Evolutionary conservation across 2,888 invertebrate genomes (phyloP).

Genomic region (Mesoligia furuncula): DNA sequence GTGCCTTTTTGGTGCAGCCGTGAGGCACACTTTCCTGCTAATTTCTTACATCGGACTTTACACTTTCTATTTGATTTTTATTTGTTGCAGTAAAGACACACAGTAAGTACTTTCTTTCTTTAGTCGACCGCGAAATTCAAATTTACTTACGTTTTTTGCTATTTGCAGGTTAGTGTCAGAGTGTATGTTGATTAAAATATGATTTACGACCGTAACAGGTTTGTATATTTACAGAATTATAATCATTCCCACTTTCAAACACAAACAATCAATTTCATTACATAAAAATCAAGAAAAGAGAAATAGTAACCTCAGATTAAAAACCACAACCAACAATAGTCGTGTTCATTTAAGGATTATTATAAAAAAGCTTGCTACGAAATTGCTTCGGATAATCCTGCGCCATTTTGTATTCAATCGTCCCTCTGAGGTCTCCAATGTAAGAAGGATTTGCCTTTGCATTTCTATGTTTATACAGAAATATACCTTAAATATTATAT

Average conservation of each 20-base stretch:
- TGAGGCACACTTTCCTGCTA: too few relatives aligned
- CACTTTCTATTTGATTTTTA: too few relatives aligned
- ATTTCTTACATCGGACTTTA: too few relatives aligned
- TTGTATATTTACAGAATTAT: too few relatives aligned
- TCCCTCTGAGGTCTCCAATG: slow-evolving; percentile 16
- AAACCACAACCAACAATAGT: slow-evolving; percentile 15
- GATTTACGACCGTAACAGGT: too few relatives aligned
- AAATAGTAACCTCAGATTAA: background rate
- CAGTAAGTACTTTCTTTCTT: too few relatives aligned
- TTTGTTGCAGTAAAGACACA: too few relatives aligned
- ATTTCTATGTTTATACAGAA: slow-evolving; percentile 19
- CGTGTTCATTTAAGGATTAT: slow-evolving; percentile 15
- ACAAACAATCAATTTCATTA: background rate
- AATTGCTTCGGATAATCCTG: slow-evolving; percentile 39
- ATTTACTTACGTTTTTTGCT: too few relatives aligned
- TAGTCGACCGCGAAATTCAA: too few relatives aligned
- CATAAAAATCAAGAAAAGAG: background rate
- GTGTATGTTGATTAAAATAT: too few relatives aligned
- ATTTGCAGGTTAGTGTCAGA: too few relatives aligned
- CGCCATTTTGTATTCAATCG: slow-evolving; percentile 28
- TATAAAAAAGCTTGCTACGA: slow-evolving; percentile 22
- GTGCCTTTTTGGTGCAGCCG: too few relatives aligned
- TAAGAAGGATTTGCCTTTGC: slow-evolving; percentile 24
- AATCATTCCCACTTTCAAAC: background rate
- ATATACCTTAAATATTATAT: slow-evolving; percentile 26